These are phyloP conservation scores for Pyrocephalus nanus DNA, from an alignment of 2,797 vertebrate genomes.

Conservation along the genomic window DNA sequence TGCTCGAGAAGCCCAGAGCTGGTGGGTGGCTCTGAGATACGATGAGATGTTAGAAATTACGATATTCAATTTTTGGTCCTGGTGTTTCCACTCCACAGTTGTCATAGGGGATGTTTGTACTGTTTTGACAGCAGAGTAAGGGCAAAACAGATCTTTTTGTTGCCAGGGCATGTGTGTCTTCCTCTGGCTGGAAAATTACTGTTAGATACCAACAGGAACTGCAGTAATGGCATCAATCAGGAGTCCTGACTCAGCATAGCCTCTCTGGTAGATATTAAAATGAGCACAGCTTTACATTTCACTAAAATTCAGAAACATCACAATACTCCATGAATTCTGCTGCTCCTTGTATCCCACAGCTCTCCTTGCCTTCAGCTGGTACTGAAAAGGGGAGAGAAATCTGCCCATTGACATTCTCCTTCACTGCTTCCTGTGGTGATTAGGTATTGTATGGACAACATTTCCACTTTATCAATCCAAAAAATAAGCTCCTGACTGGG, in stretches of 20 bases:
- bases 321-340: background rate
- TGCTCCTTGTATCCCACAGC: background rate
- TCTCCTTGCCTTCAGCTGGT: background rate
- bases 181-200: background rate
- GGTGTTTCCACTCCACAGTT: background rate
- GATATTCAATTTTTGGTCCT: background rate
- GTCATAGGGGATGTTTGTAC: background rate
- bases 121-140: background rate
- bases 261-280: background rate
- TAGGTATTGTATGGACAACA: background rate
- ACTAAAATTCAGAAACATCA: background rate
- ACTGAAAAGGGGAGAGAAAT: background rate
- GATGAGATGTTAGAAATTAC: background rate
- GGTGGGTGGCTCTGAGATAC: constrained; percentile 75
- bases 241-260: background rate
- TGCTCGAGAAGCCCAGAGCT: constrained; percentile 74
- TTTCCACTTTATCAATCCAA: background rate
- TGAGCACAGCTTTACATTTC: background rate
- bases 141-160: background rate
- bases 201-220: background rate
- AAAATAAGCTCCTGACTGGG: background rate
- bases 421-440: background rate
- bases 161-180: background rate
- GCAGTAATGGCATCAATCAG: background rate
- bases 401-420: background rate